Evolutionary conservation across 2,888 invertebrate genomes (phyloP).

Genomic region (Listrodromus nycthemerus): DNA sequence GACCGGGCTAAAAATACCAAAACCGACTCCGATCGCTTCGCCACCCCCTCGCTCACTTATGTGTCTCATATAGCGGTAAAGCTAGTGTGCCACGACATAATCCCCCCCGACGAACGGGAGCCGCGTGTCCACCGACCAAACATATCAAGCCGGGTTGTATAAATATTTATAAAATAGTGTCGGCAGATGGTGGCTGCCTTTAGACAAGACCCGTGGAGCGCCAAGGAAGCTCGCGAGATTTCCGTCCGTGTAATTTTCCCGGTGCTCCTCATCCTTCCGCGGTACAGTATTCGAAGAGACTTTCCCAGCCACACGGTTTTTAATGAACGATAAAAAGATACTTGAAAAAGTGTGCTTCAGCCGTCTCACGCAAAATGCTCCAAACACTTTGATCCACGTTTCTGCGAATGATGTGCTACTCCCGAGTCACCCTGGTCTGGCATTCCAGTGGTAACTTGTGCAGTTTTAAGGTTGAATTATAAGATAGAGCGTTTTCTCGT

Average conservation of each 20-base stretch:
- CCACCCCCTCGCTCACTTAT: slow-evolving; percentile 40
- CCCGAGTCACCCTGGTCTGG: background rate
- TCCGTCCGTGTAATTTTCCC: slow-evolving; percentile 48
- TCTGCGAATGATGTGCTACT: background rate
- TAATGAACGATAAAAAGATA: background rate
- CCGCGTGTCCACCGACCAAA: slow-evolving; percentile 74
- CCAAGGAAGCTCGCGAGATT: slow-evolving; percentile 47
- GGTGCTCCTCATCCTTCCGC: slow-evolving; percentile 30
- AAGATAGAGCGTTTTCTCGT: background rate
- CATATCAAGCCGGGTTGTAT: slow-evolving; percentile 74
- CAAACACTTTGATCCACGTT: background rate
- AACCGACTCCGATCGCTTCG: slow-evolving; percentile 41
- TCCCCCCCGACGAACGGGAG: slow-evolving; percentile 54
- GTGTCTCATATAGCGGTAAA: slow-evolving; percentile 48
- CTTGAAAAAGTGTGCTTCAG: background rate
- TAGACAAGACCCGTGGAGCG: slow-evolving; percentile 52
- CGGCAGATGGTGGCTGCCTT: slow-evolving; percentile 77
- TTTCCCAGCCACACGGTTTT: slow-evolving; percentile 18
- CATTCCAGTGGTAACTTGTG: background rate
- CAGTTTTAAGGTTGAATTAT: background rate
- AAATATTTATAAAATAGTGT: slow-evolving; percentile 81
- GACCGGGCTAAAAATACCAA: slow-evolving; percentile 74
- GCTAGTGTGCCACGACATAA: slow-evolving; percentile 58
- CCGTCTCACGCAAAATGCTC: background rate
- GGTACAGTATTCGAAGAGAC: slow-evolving; percentile 21